Evolutionary conservation across 2,888 invertebrate genomes (phyloP).

Genomic region (Meandrusa payeni): DNA sequence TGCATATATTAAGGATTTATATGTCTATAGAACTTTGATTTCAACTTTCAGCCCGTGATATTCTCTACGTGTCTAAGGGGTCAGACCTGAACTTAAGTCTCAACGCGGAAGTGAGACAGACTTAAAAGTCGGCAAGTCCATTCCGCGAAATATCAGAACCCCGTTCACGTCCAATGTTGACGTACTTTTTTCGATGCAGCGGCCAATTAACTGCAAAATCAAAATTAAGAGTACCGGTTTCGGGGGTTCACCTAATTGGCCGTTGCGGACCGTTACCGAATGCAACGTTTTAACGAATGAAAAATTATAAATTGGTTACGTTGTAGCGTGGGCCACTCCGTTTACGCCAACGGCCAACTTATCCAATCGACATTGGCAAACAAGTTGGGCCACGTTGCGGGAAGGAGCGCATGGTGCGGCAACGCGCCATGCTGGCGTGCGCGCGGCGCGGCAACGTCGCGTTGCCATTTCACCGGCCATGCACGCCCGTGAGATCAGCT

Average conservation of each 20-base stretch:
- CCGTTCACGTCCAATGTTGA: slow-evolving; percentile 35
- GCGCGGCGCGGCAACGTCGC: slow-evolving; percentile 41
- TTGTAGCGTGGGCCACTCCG: slow-evolving; percentile 25
- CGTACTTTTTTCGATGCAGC: slow-evolving; percentile 33
- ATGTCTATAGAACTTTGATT: too few species aligned
- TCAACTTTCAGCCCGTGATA: too few species aligned
- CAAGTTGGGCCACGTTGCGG: slow-evolving; percentile 53
- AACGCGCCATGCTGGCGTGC: slow-evolving; percentile 38
- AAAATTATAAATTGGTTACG: slow-evolving; percentile 23
- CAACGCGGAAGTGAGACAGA: too few species aligned
- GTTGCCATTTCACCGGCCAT: slow-evolving; percentile 44
- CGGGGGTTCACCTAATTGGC: slow-evolving; percentile 33
- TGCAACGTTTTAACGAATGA: slow-evolving; percentile 29
- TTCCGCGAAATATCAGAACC: slow-evolving; percentile 28
- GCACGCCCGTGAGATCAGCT: too few species aligned
- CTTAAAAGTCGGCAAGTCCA: slow-evolving; percentile 1
- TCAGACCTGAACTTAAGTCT: too few species aligned
- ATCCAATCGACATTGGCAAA: slow-evolving; percentile 56
- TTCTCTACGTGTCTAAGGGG: too few species aligned
- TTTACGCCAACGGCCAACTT: slow-evolving; percentile 44
- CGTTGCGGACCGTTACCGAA: slow-evolving; percentile 42
- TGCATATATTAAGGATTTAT: too few species aligned
- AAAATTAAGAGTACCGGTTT: slow-evolving; percentile 40
- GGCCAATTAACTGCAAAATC: slow-evolving; percentile 47
- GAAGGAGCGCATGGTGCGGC: slow-evolving; percentile 45